Conservation (phyloP, 2,113 vertebrate genomes). For the Periophthalmus modestus region DNA sequence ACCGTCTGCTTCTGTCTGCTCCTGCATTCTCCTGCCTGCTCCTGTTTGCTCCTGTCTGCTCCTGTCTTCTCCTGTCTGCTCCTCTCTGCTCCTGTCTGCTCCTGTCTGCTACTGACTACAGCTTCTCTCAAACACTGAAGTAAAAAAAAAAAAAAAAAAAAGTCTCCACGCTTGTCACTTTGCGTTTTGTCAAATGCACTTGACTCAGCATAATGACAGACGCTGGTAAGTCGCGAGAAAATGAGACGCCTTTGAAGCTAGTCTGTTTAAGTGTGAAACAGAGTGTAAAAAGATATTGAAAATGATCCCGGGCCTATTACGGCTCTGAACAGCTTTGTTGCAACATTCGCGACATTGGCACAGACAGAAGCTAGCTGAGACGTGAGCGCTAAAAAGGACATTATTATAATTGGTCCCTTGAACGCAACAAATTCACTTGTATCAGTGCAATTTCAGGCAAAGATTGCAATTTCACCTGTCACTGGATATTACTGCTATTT, state of each 20-base stretch:
- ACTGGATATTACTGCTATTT: slow-evolving; percentile 26
- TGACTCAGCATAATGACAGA: slow-evolving; percentile 55
- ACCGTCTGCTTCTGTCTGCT: slow-evolving; percentile 28
- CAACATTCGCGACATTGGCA: slow-evolving; percentile 22
- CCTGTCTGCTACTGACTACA: slow-evolving; percentile 22
- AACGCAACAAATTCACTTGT: slow-evolving; percentile 23
- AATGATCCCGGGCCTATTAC: slow-evolving; percentile 26
- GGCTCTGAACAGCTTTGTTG: slow-evolving; percentile 8
- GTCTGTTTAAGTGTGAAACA: slow-evolving; percentile 41
- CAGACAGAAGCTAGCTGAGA: slow-evolving; percentile 29
- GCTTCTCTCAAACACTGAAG: slow-evolving; percentile 42
- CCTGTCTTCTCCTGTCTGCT: slow-evolving; percentile 22
- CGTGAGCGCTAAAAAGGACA: slow-evolving; percentile 26
- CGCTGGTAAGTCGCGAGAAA: slow-evolving; percentile 32
- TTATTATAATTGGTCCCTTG: slow-evolving; percentile 57
- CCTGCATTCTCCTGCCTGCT: slow-evolving; percentile 25
- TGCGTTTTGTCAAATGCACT: slow-evolving; percentile 42
- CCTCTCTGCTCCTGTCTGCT: slow-evolving; percentile 36
- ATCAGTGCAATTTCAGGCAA: slow-evolving; percentile 19
- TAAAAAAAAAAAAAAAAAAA: slow-evolving; percentile 26
- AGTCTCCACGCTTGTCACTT: slow-evolving; percentile 57
- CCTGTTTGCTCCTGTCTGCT: slow-evolving; percentile 26
- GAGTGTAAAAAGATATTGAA: slow-evolving; percentile 37
- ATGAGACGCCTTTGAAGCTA: slow-evolving; percentile 36
- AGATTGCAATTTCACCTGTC: slow-evolving; percentile 32